Percentiles rank a stretch among this genome's conserved stretches.
Evolutionary conservation across 2,797 vertebrate genomes (phyloP).

Genomic region (Chaunax sp.): DNA sequence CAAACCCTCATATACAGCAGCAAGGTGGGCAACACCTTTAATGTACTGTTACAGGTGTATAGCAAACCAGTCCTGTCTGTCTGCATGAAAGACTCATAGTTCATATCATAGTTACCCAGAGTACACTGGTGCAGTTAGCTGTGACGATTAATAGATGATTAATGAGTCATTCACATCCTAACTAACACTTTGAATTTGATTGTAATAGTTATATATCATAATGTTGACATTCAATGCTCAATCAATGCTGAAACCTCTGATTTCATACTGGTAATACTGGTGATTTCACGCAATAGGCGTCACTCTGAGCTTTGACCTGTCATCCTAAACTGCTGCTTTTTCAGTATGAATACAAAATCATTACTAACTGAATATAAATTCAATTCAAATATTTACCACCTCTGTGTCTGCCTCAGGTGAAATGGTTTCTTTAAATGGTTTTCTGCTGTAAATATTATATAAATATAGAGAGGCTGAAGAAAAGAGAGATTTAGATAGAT

Average conservation of each 20-base stretch:
- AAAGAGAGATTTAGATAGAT: neutral
- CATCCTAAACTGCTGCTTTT: neutral
- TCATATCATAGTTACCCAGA: too few species aligned
- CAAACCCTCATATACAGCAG: neutral
- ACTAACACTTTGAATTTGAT: neutral
- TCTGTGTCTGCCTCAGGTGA: too few species aligned
- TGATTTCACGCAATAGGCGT: neutral
- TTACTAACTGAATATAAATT: too few species aligned
- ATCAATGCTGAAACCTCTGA: neutral
- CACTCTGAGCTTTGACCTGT: constrained; percentile 4
- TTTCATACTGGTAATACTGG: too few species aligned
- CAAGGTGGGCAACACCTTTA: neutral
- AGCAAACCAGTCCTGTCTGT: too few species aligned
- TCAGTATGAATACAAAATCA: too few species aligned
- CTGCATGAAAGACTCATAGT: too few species aligned
- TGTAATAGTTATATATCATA: neutral
- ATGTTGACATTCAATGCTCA: neutral
- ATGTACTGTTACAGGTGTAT: neutral
- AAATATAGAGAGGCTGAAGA: neutral
- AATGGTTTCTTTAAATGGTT: neutral
- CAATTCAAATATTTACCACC: too few species aligned
- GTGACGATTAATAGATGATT: neutral
- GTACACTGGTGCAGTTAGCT: neutral
- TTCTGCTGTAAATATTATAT: neutral
- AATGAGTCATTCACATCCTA: neutral